Evolutionary conservation across 2,888 invertebrate genomes (phyloP), one percentile per base, ranked within the genome.

Genomic region (Mythimna pallens): DNA sequence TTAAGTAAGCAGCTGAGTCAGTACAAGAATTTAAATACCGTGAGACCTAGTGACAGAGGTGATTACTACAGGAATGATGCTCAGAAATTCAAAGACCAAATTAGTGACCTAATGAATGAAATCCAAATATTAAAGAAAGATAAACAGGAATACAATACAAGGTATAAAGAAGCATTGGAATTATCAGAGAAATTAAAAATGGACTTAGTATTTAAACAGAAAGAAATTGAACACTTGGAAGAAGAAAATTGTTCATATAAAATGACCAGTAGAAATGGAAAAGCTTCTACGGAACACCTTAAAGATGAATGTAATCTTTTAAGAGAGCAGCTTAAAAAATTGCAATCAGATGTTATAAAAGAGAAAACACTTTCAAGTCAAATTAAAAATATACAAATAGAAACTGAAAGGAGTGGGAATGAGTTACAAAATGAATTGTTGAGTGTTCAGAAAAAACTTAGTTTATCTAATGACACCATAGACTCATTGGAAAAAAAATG

Each of bases 371-470:
- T 96, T 74, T 90, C 95, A 71, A 96, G 90, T 88, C 96, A 96
- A 92, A 94, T 93, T 70, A 98, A 98, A 92, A 97, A 97, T 81
- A 95, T 98, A 65, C 98, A 98, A 88, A 97, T 98, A 86, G 98
- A 98, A 95, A 98, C 98, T 7, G 98, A 98, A 92, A 97, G 97
- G 87, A 97, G 97, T 61, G 95, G 98, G 76, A 96, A 96, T 70
- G 98, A 98, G 83, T 96, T 97, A 71, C 98, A 98, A 91, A 97
- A 96, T 89, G 97, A 98, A 91, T 91, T 98, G 54, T 88, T 97
- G 57, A 96, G 97, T 81, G 93, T 97, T 17, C 98, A 98, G 90
- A 97, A 96, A 40, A 97, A 98, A 90, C 91, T 98, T 14, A 96
- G 96, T 78, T 91, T 96, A 72, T 96, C 97, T 12, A 97, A 97